Base-by-base conservation (phyloP, 2,888 invertebrate species). In the Adelognathus sp. region DNA sequence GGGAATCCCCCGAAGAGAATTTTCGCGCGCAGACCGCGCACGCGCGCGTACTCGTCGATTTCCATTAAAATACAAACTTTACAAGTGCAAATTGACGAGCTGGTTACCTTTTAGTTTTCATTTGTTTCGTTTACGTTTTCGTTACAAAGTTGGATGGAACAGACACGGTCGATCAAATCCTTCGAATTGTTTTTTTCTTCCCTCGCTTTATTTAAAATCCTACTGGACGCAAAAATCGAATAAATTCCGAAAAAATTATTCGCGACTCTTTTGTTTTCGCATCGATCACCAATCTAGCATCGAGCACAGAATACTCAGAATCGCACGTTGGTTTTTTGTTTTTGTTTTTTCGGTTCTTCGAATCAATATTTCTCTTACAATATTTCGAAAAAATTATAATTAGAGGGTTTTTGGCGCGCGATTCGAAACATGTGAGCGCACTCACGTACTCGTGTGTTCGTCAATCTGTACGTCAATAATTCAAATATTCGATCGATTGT, bases 401-500 rank as follows among this genome's bases (percentile, higher is more conserved):
- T 76, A 52, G 70, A 70, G 60, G 44, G 61, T 41, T 14, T 39
- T 54, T 29, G 21, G 46, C 69, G 70, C 58, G 76, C 72, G 70
- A 75, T 52, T 67, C 44, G 69, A 79, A 82, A 81, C 70, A 83
- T 85, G 81, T 81, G 78, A 80, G 81, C 78, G 83, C 84, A 82
- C 79, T 71, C 83, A 82, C 81, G 78, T 76, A 81, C 70, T 77
- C 44, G 52, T 60, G 18, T 81, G 84, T 87, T 88, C 87, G 87
- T 87, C 87, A 88, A 88, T 87, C 88, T 86, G 86, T 77, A 78
- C 83, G n/a, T n/a, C n/a, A n/a, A n/a, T n/a, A n/a, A n/a, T n/a
- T n/a, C n/a, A n/a, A n/a, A n/a, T n/a, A n/a, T n/a, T n/a, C n/a
- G n/a, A n/a, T n/a, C n/a, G n/a, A n/a, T n/a, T n/a, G n/a, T n/a